phyloP scores from a whole-genome alignment of 1,140 invertebrate genomes.

The Drepana arcuata region DNA sequence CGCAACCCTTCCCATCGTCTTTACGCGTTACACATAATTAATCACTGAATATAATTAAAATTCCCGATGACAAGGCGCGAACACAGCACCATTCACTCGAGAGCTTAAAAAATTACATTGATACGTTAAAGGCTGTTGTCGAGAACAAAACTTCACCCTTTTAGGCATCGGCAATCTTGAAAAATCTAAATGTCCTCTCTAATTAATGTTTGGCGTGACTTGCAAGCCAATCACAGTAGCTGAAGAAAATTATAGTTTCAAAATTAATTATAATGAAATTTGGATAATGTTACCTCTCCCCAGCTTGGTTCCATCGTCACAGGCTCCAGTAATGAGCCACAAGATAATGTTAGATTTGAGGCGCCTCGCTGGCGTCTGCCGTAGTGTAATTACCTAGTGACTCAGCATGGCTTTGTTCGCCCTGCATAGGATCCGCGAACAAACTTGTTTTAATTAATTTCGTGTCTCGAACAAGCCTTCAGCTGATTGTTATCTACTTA shows the following conservation, averaged over 20 bases:
- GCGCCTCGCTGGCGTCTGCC: constrained; percentile 41
- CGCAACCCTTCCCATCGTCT: constrained; percentile 27
- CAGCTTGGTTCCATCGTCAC: constrained; percentile 2
- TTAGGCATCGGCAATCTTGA: too few relatives aligned
- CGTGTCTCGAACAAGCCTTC: constrained; percentile 68
- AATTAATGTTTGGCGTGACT: constrained; percentile 11
- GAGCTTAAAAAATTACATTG: too few relatives aligned
- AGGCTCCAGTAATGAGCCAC: constrained; percentile 22
- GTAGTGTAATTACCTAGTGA: constrained; percentile 67
- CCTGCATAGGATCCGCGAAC: constrained; percentile 68
- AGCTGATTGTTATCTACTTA: constrained; percentile 70
- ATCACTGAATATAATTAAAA: constrained; percentile 69
- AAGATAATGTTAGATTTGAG: constrained; percentile 52
- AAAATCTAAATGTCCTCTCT: too few relatives aligned
- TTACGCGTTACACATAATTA: constrained; percentile 62
- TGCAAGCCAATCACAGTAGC: constrained; percentile 9
- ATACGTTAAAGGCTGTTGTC: too few relatives aligned
- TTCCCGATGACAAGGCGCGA: constrained; percentile 60
- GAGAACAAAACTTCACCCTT: too few relatives aligned
- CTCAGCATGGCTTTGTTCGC: constrained; percentile 64
- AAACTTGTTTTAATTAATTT: constrained; percentile 73
- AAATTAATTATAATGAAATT: too few relatives aligned
- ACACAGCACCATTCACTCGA: constrained; percentile 33
- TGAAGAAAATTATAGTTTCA: too few relatives aligned
- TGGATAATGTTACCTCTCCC: too few relatives aligned